Evolutionary conservation across 2,797 vertebrate species (phyloP), one percentile per base, ranked within the genome.

Genomic region (Sciaenops ocellatus): DNA sequence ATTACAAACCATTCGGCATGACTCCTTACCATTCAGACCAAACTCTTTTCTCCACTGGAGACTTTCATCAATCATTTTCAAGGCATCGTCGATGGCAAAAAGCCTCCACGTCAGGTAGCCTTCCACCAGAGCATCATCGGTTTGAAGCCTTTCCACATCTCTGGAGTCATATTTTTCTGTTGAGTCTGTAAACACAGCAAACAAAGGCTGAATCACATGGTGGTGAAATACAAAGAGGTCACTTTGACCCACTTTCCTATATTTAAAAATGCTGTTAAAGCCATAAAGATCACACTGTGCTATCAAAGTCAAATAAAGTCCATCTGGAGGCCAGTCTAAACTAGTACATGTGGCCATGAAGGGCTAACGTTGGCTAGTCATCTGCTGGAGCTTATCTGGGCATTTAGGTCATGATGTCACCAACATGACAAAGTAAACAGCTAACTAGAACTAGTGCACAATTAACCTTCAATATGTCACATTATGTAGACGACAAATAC

Each of bases 61-160:
- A 89, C 98, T 99, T 76, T 98, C 98, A 89, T 99, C 97, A 7
- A 99, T 97, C 98, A 99, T 99, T 93, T 99, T 99, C 83, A 99
- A 84, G 1, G 98, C 90, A 57, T 99, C 97, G 1, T 98, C 98
- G 28, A 98, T 78, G 20, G 95, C 89, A 83, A 95, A 94, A 0
- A 95, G 85, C 86, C 97, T 96, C 98, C 98, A 99, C 20, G 87
- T 52, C 66, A 99, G 94, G 84, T 97, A 99, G 66, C 94, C 90
- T 73, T 97, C 96, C 86, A 97, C 93, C 95, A 96, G 91, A 52
- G 89, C 86, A 78, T 98, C 95, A 52, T 99, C 98, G 54, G 91
- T 95, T 38, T 97, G 92, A 59, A 99, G 93, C 83, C 94, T 96
- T 73, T 99, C 98, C 93, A 99, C 89, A 76, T 99, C 98, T 92